Conservation (phyloP, 1,140 invertebrate genomes). For the Caenorhabditis inopinata region DNA sequence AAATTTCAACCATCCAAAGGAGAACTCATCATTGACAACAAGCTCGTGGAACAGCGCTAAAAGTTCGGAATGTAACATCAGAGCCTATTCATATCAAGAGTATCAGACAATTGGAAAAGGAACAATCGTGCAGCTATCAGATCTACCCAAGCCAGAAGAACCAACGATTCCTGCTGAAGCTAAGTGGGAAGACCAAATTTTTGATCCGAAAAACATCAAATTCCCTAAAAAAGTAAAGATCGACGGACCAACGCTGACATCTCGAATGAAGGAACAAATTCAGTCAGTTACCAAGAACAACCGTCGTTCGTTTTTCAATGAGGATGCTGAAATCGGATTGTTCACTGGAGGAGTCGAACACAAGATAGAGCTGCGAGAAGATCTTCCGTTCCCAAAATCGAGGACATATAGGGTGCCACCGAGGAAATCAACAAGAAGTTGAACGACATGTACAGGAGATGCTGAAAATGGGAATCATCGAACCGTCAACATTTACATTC, state of each 20-base stretch:
- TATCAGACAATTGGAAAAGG: too few species aligned
- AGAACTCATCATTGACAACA: too few species aligned
- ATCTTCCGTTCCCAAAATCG: neutral
- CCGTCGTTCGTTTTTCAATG: too few species aligned
- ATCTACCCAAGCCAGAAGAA: too few species aligned
- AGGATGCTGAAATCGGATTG: neutral
- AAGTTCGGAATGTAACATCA: too few species aligned
- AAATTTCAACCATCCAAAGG: too few species aligned
- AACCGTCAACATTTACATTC: constrained; percentile 36
- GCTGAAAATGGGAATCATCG: constrained; percentile 43
- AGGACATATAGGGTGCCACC: neutral
- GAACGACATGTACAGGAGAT: constrained; percentile 47
- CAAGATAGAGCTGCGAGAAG: neutral
- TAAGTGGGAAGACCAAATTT: neutral
- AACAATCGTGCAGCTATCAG: too few species aligned
- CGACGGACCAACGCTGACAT: neutral
- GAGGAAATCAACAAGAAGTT: constrained; percentile 37
- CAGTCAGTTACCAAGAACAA: too few species aligned
- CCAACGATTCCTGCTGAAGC: neutral
- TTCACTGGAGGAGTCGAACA: neutral
- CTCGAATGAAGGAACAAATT: too few species aligned
- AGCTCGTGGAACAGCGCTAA: too few species aligned
- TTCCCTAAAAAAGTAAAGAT: neutral
- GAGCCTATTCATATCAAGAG: too few species aligned
- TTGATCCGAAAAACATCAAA: neutral